Conservation (phyloP, 2,113 vertebrate species). For the Ramphastos sulfuratus region DNA sequence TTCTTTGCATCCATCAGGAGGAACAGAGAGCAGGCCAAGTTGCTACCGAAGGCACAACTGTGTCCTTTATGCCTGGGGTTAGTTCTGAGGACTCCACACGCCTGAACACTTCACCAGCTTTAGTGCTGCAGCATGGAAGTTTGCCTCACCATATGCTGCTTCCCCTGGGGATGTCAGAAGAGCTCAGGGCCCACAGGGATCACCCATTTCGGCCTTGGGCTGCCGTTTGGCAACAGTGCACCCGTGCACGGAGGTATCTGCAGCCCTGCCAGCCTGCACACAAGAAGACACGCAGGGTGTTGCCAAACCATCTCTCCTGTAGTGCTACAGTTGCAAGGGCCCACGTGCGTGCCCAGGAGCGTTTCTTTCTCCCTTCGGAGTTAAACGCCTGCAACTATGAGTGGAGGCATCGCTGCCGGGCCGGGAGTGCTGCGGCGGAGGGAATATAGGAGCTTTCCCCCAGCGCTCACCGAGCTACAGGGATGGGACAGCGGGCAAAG, state of each 20-base stretch:
- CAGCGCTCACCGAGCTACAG: accelerated
- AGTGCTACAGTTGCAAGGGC: too few species aligned
- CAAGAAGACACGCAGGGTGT: too few species aligned
- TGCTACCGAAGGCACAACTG: not conserved
- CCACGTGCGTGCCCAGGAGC: not conserved
- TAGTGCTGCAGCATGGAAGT: not conserved
- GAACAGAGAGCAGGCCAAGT: not conserved
- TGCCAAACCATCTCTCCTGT: not conserved
- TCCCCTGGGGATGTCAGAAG: not conserved
- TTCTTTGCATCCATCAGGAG: not conserved
- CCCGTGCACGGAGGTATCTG: not conserved
- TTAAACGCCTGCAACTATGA: accelerated
- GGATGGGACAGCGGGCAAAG: too few species aligned
- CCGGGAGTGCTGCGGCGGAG: accelerated
- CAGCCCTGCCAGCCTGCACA: not conserved
- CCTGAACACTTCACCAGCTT: not conserved
- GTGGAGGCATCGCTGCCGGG: accelerated
- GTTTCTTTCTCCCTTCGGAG: not conserved
- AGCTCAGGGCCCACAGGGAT: accelerated
- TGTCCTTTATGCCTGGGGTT: not conserved
- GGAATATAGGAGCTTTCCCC: accelerated
- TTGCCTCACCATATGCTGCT: accelerated
- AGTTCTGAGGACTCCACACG: not conserved
- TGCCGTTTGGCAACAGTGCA: not conserved
- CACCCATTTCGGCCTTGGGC: accelerated